Evolutionary conservation across 2,113 vertebrate species (phyloP), one percentile per base, ranked within the genome.

Genomic region (Lepus europaeus): DNA sequence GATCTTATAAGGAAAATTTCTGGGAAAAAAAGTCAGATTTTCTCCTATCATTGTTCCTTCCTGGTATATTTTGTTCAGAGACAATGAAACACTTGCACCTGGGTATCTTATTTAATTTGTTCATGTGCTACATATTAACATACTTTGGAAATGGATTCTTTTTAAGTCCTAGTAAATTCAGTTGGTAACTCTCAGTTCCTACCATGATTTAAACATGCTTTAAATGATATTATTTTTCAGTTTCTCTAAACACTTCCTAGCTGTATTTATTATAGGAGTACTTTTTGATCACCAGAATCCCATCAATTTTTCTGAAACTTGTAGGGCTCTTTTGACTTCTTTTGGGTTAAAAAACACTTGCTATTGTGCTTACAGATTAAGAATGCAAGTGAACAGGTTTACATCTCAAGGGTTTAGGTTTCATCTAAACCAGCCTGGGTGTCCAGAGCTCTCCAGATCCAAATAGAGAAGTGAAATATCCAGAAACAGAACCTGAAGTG

Each of bases 1-100:
- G 81, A 76, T 80, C 16, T 90, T 93, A 39, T 20, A 69, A 39
- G 4, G 87, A n/a, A 89, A 91, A 89, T 90, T 91, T n/a, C 22
- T 83, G 20, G 39, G 11, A 29, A 77, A 19, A 12, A 39, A 89
- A 81, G 73, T 70, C 51, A 33, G 22, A 78, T 6, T 85, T 90
- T 79, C 29, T 63, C 3, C 33, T 88, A 49, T 59, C 20, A 66
- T 64, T 90, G 5, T 73, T 87, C 6, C 91, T 89, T 89, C 49
- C 31, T 53, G 12, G 4, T 74, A 5, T 93, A 63, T 69, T 93
- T 94, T 66, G 39, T 82, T 89, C 31, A 81, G 22, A 81, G 27
- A 74, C 6, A 70, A 33, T 27, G 31, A 94, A 51, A 6, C 19
- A 49, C 29, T 49, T 31, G 7, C 22, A 49, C 56, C 64, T 78